Evolutionary conservation across 2,113 vertebrate species (phyloP), one percentile per base, ranked within the genome.

Genomic region (Casuarius casuarius): DNA sequence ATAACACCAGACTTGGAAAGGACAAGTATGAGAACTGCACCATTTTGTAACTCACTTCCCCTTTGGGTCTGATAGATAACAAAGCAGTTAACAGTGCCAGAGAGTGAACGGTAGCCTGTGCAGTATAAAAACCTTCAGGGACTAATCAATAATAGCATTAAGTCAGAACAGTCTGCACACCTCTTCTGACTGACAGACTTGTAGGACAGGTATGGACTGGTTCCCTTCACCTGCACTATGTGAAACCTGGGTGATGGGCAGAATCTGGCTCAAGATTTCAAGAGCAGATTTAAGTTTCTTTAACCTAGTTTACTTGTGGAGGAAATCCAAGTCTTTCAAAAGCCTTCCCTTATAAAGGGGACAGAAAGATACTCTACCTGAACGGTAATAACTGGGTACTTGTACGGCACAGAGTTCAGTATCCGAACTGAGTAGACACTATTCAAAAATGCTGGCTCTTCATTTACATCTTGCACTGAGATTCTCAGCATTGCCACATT

Each of bases 351-450:
- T 2, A 2, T 21, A 59, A 62, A 67, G 71, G 77, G 40, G 67
- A 11, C 59, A 35, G 51, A 29, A 65, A 51, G 68, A 54, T 46
- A 42, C 90, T 70, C 18, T 95, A 99, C 98, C 98, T 98, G 96
- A 33, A 98, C 97, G 12, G 89, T 94, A 77, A 98, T 28, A 40
- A 98, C 94, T 0, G 97, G 76, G 59, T 97, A 97, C 92, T 96
- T 98, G 90, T 98, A 98, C 0, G 97, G 98, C 11, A 97, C 96
- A 1, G 97, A 95, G 95, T 70, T 98, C 35, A 98, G 96, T 44
- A 98, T 40, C 6, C 96, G 96, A 35, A 95, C 98, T 2, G 88
- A 49, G 77, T 98, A 98, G 20, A 17, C 23, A 1, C 83, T 14
- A 6, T 4, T 26, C 77, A 71, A 26, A 89, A 99, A 98, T 23